Evolutionary conservation across 2,888 invertebrate species (phyloP), one percentile per base, ranked within the genome.

Genomic region (Drosophila antonietae): DNA sequence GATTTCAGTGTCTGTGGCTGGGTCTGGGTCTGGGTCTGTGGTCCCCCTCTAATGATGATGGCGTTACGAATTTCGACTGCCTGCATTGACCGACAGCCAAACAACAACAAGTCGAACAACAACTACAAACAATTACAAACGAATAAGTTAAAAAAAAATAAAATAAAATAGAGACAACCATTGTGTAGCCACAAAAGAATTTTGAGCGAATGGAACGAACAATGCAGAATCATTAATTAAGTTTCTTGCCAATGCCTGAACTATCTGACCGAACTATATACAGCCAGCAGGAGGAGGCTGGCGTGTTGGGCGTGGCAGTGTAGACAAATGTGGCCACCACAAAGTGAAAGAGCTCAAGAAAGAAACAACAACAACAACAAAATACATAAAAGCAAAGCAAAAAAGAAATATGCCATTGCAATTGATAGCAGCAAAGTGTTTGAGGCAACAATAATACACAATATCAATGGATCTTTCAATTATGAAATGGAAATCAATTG

Each of bases 151-250:
- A 37, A 66, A 39, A 15, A 60, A 35, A 28, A 5, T 3, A 28
- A 28, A 15, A 60, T 35, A 58, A 65, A 33, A 60, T 44, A 20
- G 20, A 63, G 28, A 44, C 57, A 68, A 69, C 80, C 44, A 83
- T 83, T 83, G 89, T 83, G 53, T 69, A 58, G 51, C 59, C 62
- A 84, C 84, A 84, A 84, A 68, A 75, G 90, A 89, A 89, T 87
- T 71, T 65, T 65, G 65, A 72, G 66, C 81, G 67, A 82, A 76
- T 89, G 68, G 71, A 81, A 37, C 77, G 82, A 84, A 87, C 88
- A 88, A 89, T 84, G 78, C 75, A 73, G 73, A 89, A 88, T 89
- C 89, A 90, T 88, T 88, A 88, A 88, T 88, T 88, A 89, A 88
- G 84, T 84, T 90, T 84, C 74, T 75, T 56, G 76, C 78, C 78